phyloP scores from a whole-genome alignment of 2,888 invertebrate species.

The Drosophila anceps region DNA sequence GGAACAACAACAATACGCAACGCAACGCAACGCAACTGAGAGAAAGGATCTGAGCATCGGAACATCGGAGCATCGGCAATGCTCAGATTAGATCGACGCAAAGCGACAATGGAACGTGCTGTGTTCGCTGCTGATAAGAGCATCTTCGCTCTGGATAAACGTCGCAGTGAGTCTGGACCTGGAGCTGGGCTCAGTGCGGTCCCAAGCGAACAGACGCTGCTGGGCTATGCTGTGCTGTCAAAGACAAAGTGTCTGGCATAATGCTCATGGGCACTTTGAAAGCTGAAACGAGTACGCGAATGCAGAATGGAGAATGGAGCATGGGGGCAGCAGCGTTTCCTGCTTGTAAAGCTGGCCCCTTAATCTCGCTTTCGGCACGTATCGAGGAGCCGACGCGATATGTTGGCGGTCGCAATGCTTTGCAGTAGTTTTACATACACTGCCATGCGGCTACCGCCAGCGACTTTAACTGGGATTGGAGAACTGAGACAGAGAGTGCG shows the following conservation, averaged over 20 bases:
- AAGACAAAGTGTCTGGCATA: constrained; percentile 79
- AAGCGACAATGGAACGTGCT: constrained; percentile 77
- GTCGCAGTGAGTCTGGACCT: constrained; percentile 24
- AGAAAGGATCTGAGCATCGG: constrained; percentile 38
- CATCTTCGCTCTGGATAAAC: constrained; percentile 56
- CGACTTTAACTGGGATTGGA: constrained; percentile 11
- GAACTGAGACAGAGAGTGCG: background rate
- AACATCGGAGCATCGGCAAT: constrained; percentile 18
- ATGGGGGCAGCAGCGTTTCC: constrained; percentile 60
- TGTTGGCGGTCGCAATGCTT: constrained; percentile 62
- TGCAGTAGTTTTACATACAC: constrained; percentile 78
- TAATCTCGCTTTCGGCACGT: constrained; percentile 74
- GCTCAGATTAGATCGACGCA: constrained; percentile 66
- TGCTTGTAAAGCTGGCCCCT: constrained; percentile 75
- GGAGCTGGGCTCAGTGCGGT: background rate
- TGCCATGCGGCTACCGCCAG: constrained; percentile 65
- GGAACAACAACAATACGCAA: constrained; percentile 4
- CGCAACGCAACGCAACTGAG: constrained; percentile 26
- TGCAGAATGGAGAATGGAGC: constrained; percentile 14
- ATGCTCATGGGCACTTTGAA: constrained; percentile 75
- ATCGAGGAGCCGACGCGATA: constrained; percentile 58
- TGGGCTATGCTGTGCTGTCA: constrained; percentile 56
- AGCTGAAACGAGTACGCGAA: constrained; percentile 66
- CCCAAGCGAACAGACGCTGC: background rate
- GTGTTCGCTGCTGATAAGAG: constrained; percentile 70